These are phyloP conservation scores for Danaus plexippus DNA, from an alignment of 1,140 invertebrate species.

Conservation along the genomic window DNA sequence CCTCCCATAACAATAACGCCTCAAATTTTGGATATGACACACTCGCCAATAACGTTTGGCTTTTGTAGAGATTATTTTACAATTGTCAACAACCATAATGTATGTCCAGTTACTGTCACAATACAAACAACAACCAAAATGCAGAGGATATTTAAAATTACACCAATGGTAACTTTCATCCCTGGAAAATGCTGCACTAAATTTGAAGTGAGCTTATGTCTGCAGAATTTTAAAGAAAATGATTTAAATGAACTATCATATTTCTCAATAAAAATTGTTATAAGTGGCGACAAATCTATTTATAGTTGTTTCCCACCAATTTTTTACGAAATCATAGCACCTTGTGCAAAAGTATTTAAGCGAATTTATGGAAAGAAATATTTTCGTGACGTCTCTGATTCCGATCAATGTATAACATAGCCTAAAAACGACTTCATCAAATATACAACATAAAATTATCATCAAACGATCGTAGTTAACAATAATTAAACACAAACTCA, in stretches of 20 bases:
- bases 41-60: slow-evolving; percentile 33
- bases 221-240: slow-evolving; percentile 16
- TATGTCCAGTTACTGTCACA: slow-evolving; percentile 35
- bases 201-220: slow-evolving; percentile 38
- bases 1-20: slow-evolving; percentile 46
- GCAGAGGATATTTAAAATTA: slow-evolving; percentile 42
- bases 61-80: slow-evolving; percentile 37
- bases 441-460: no score
- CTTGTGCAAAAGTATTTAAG: slow-evolving; percentile 40
- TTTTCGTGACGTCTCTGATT: slow-evolving; percentile 11
- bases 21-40: slow-evolving; percentile 44
- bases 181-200: slow-evolving; percentile 20
- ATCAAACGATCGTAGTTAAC: no score
- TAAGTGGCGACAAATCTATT: slow-evolving; percentile 32
- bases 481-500: no score
- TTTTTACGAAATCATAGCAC: slow-evolving; percentile 56
- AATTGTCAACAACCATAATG: slow-evolving; percentile 41
- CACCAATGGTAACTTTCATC: slow-evolving; percentile 35
- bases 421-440: no score
- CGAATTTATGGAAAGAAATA: slow-evolving; percentile 31
- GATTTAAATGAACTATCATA: slow-evolving; percentile 34
- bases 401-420: no score
- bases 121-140: slow-evolving; percentile 44
- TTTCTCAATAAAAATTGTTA: slow-evolving; percentile 52
- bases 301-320: slow-evolving; percentile 43